Evolutionary conservation across 2,797 vertebrate genomes (phyloP).

Genomic region (Sebastes goodei): DNA sequence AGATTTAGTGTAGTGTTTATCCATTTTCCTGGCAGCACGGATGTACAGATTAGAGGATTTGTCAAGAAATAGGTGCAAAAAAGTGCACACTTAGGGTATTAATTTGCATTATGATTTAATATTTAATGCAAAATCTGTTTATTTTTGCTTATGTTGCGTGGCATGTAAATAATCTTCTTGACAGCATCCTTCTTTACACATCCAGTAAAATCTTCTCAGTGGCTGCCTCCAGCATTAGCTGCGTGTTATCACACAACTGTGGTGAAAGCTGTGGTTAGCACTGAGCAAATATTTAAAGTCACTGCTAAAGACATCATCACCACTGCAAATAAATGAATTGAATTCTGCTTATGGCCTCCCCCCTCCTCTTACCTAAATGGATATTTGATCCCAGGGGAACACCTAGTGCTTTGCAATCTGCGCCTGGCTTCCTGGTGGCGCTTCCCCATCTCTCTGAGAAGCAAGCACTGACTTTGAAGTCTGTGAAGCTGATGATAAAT

Average conservation of each 20-base stretch:
- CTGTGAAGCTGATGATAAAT: constrained; percentile 81
- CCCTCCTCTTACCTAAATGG: constrained; percentile 72
- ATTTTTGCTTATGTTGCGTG: not conserved
- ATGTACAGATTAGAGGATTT: constrained; percentile 27
- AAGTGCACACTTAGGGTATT: not conserved
- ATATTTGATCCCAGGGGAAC: constrained; percentile 79
- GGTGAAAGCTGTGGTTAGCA: constrained; percentile 60
- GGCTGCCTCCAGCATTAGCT: constrained; percentile 46
- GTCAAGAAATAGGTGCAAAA: constrained; percentile 3
- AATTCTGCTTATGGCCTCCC: constrained; percentile 64
- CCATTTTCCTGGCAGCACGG: not conserved
- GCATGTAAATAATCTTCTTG: constrained; percentile 36
- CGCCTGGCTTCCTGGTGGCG: constrained; percentile 70
- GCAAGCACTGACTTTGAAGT: constrained; percentile 81
- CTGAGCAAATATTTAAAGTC: constrained; percentile 79
- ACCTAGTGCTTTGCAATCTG: constrained; percentile 77
- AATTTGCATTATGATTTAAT: constrained; percentile 27
- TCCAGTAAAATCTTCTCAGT: constrained; percentile 9
- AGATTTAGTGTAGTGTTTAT: constrained; percentile 38
- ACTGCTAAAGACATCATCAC: constrained; percentile 77
- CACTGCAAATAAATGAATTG: constrained; percentile 79
- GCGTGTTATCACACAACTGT: constrained; percentile 51
- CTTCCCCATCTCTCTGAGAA: constrained; percentile 67
- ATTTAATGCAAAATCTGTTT: constrained; percentile 31
- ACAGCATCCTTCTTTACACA: constrained; percentile 26